These are phyloP conservation scores for Encarsia formosa DNA, from an alignment of 2,888 invertebrate genomes.

Conservation along the genomic window DNA sequence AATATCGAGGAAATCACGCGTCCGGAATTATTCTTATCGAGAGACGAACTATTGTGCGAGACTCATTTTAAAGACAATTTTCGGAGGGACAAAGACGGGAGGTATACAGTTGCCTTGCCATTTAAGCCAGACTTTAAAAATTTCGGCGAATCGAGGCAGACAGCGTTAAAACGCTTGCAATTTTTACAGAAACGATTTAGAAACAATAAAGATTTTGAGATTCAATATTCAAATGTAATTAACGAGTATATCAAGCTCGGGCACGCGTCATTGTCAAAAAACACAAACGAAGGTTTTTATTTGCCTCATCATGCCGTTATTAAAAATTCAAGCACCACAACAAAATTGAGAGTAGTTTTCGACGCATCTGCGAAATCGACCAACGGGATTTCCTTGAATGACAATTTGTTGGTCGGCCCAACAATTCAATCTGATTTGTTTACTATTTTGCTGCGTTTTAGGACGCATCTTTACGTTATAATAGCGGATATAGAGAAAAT, in stretches of 20 bases:
- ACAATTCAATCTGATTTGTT: too few species aligned
- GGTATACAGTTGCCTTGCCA: neutral
- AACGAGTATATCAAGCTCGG: conserved; percentile 6
- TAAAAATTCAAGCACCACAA: conserved; percentile 1
- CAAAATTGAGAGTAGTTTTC: conserved; percentile 1
- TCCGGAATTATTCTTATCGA: neutral
- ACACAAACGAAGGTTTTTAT: conserved; percentile 6
- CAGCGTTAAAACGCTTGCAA: neutral
- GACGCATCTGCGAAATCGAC: conserved; percentile 1
- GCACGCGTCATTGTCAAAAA: conserved; percentile 3
- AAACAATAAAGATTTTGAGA: neutral
- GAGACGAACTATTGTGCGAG: neutral
- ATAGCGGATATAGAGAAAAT: too few species aligned
- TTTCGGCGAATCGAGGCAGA: neutral
- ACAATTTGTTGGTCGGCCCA: neutral
- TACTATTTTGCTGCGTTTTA: too few species aligned
- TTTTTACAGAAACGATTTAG: neutral
- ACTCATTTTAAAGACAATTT: neutral
- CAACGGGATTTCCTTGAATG: neutral
- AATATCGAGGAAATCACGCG: neutral
- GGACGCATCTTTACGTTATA: too few species aligned
- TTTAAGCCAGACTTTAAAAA: neutral
- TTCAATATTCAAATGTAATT: conserved; percentile 7
- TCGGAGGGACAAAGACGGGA: neutral
- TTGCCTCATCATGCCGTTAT: conserved; percentile 7